Evolutionary conservation across 2,113 vertebrate genomes (phyloP).

Genomic region (Malurus melanocephalus): DNA sequence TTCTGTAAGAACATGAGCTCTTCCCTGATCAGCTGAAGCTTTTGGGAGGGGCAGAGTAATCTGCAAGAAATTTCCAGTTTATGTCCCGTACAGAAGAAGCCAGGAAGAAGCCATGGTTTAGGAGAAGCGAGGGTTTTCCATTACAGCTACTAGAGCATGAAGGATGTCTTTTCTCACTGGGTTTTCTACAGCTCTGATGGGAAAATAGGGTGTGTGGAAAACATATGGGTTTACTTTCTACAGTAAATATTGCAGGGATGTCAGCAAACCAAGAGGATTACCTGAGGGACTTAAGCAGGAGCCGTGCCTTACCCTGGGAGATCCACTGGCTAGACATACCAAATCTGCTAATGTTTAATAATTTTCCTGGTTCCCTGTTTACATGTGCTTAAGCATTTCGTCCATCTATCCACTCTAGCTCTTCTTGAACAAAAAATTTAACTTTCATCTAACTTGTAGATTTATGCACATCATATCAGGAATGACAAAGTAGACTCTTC

Average conservation of each 20-base stretch:
- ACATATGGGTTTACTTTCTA: background rate
- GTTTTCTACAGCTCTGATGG: background rate
- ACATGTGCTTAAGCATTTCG: background rate
- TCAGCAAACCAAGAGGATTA: background rate
- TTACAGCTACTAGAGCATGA: background rate
- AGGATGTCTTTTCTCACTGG: background rate
- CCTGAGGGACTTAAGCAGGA: background rate
- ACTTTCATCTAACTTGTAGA: background rate
- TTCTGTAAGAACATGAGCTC: background rate
- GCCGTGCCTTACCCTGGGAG: background rate
- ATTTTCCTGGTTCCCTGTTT: background rate
- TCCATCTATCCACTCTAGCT: background rate
- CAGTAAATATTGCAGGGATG: background rate
- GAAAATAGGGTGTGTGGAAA: background rate
- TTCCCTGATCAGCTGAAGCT: background rate
- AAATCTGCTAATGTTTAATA: background rate
- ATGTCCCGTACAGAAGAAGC: background rate
- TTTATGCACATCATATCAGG: background rate
- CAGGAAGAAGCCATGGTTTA: background rate
- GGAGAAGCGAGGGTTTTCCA: background rate
- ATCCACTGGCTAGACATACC: background rate
- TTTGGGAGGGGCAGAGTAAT: background rate
- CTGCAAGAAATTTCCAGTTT: background rate
- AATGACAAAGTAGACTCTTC: background rate
- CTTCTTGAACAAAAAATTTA: background rate